Evolutionary conservation across 1,140 invertebrate genomes (phyloP), one percentile per base, ranked within the genome.

Genomic region (Mactra quadrangularis): DNA sequence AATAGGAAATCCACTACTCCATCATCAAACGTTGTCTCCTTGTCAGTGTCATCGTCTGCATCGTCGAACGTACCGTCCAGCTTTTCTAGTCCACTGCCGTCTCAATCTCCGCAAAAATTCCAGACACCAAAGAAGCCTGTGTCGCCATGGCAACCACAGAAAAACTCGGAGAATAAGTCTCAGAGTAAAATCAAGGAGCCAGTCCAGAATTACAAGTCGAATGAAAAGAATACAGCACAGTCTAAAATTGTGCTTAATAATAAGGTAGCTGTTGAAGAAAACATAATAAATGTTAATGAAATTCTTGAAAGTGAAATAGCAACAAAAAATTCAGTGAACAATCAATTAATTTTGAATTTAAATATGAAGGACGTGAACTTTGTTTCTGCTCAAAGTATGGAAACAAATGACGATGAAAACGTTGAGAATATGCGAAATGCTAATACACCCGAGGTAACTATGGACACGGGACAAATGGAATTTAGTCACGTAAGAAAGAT

Each of bases 401-500:
- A 60, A n/a, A 53, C 59, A 0, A 38, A 77, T 38, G 33, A 75
- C 27, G 19, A n/a, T 9, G 55, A 22, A 22, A 45, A 75, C 41
- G 57, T 41, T 4, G 25, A 33, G 2, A 47, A 15, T 31, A 38
- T 77, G 4, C n/a, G 17, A 60, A 53, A 70, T 29, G 77, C 77
- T 7, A 38, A 59, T 19, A 81, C 77, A 25, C 77, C 77, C 15
- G 60, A 68, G 7, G 29, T 9, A 27, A 29, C 19, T 52, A 81
- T 81, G 77, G 77, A 81, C 15, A 71, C 53, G 0, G 77, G 71
- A 6, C 41, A 57, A 31, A 47, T 29, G 13, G 66, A 81, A 33
- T n/a, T 25, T 1, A 64, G 45, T 59, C 77, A 81, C 41, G 77
- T 81, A 13, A 35, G 64, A 47, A 81, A 71, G 45, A 60, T 81